A percentile compares a stretch with the other conserved stretches of the same genome.
These are phyloP conservation scores for Macroglossus sobrinus DNA, from an alignment of 2,113 vertebrate genomes.

Conservation along the genomic window DNA sequence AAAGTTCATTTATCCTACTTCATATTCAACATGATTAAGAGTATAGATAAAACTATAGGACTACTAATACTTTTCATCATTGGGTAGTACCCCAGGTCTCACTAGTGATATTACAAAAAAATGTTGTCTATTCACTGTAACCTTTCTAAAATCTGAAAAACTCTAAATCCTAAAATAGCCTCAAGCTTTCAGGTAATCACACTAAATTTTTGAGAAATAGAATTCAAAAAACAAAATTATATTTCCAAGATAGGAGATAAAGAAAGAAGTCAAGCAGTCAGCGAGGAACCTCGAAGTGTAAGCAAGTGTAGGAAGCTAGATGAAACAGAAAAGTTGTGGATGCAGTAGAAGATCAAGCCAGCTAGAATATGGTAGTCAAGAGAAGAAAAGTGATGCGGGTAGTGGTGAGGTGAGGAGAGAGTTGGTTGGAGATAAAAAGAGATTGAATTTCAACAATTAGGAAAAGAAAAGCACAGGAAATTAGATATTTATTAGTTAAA, in stretches of 20 bases:
- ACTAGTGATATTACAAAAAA: neutral
- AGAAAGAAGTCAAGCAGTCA: neutral
- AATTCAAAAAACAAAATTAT: neutral
- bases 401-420: accelerated
- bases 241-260: neutral
- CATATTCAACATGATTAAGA: neutral
- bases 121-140: neutral
- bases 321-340: neutral
- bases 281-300: neutral
- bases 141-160: neutral
- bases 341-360: neutral
- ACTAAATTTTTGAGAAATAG: neutral
- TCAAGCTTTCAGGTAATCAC: neutral
- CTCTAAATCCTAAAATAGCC: neutral
- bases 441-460: accelerated
- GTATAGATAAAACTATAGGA: neutral
- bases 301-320: accelerated
- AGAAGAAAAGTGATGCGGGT: neutral
- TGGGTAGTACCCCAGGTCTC: neutral
- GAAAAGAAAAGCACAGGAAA: accelerated
- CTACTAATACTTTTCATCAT: neutral
- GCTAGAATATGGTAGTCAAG: accelerated
- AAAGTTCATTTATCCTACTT: neutral
- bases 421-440: neutral
- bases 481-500: neutral